phyloP scores from a whole-genome alignment of 2,888 invertebrate species.

The Agrotis ipsilon region DNA sequence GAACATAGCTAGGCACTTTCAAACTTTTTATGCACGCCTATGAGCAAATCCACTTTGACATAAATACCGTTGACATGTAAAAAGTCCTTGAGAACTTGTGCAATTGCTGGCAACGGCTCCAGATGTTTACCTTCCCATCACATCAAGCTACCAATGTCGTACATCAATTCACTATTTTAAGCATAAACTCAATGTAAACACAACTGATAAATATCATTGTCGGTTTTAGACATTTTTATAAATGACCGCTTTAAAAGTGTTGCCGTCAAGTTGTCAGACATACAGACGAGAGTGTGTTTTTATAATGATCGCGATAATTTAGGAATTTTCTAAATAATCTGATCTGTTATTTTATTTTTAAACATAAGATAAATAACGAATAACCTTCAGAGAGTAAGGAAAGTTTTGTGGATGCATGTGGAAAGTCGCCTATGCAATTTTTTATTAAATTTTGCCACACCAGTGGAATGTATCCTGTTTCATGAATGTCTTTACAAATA shows the following conservation, averaged over 20 bases:
- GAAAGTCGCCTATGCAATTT: no score
- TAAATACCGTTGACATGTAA: constrained; percentile 20
- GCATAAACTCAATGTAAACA: constrained; percentile 31
- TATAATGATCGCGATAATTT: not conserved
- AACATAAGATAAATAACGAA: not conserved
- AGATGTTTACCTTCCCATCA: constrained; percentile 49
- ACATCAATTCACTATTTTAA: constrained; percentile 54
- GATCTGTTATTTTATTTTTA: not conserved
- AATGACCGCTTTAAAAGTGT: constrained; percentile 39
- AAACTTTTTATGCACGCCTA: not conserved
- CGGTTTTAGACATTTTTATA: constrained; percentile 46
- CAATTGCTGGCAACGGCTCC: constrained; percentile 40
- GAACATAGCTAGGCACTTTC: no score
- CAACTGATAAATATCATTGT: constrained; percentile 45
- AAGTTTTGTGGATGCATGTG: not conserved
- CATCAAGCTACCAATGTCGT: constrained; percentile 39
- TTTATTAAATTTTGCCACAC: no score
- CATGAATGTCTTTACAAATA: no score
- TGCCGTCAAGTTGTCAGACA: constrained; percentile 18
- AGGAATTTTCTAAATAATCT: not conserved
- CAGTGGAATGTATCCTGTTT: no score
- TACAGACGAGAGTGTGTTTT: constrained; percentile 6
- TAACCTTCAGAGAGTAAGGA: not conserved
- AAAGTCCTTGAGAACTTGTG: constrained; percentile 21
- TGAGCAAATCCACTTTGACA: not conserved